phyloP scores from a whole-genome alignment of 2,797 vertebrate genomes.

The Pampus argenteus region DNA sequence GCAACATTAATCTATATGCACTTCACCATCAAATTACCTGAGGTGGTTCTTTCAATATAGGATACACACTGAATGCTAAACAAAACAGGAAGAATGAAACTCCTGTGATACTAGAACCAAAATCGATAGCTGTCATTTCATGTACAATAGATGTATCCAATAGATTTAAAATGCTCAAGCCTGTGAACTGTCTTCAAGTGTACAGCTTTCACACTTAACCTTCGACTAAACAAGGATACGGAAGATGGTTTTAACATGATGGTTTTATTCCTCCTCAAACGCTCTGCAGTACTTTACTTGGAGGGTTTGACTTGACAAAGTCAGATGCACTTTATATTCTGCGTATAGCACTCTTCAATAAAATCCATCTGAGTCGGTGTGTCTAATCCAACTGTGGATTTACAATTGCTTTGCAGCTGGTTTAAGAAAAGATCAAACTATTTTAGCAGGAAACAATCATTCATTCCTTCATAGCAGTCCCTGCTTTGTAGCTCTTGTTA shows the following conservation, averaged over 20 bases:
- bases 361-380: conserved; percentile 22
- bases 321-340: conserved; percentile 21
- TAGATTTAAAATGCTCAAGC: background rate
- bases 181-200: background rate
- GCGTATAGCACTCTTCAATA: conserved; percentile 1
- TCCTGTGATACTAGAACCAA: conserved; percentile 31
- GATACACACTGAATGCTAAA: conserved; percentile 15
- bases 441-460: conserved; percentile 28
- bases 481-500: conserved; percentile 32
- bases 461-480: conserved; percentile 23
- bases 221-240: conserved; percentile 5
- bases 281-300: conserved; percentile 1
- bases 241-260: background rate
- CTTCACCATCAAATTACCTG: conserved; percentile 68
- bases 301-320: conserved; percentile 21
- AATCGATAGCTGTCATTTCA: conserved; percentile 29
- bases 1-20: conserved; percentile 74
- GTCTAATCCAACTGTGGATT: conserved; percentile 14
- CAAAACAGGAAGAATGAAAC: conserved; percentile 33
- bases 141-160: background rate
- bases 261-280: no score
- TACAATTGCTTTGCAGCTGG: conserved; percentile 21
- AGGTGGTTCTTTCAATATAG: conserved; percentile 64
- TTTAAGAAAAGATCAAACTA: conserved; percentile 35
- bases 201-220: background rate